Conservation (phyloP, 2,113 vertebrate genomes). For the Numenius arquata region DNA sequence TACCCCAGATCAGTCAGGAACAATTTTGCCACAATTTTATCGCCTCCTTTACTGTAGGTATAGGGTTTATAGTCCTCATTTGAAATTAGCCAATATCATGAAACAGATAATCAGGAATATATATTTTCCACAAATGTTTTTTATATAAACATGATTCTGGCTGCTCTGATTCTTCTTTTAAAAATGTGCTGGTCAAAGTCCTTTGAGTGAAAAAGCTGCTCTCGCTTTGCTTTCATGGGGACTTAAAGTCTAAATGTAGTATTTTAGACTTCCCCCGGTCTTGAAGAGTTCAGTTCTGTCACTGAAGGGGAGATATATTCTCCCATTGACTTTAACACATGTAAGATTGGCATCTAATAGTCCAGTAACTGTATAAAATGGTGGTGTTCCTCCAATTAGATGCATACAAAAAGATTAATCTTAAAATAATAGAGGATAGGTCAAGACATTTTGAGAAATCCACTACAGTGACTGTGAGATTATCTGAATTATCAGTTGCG, state of each 20-base stretch:
- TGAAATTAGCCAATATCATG: not conserved
- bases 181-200: not conserved
- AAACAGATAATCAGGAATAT: not conserved
- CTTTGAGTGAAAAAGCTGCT: not conserved
- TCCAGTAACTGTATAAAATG: not conserved
- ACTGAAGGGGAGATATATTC: not conserved
- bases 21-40: not conserved
- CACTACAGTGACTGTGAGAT: not conserved
- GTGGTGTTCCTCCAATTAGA: not conserved
- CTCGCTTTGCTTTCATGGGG: not conserved
- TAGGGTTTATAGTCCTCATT: not conserved
- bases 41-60: not conserved
- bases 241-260: not conserved
- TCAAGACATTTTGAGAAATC: not conserved
- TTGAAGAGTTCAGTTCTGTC: not conserved
- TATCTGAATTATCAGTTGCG: not conserved
- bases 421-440: not conserved
- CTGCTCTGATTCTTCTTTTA: not conserved
- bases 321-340: not conserved
- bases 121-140: accelerated
- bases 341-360: not conserved
- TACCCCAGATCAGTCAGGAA: not conserved
- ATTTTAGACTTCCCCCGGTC: not conserved
- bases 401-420: not conserved
- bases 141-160: not conserved